These are phyloP conservation scores for Leiothrix lutea DNA, from an alignment of 2,113 vertebrate species.

Conservation along the genomic window DNA sequence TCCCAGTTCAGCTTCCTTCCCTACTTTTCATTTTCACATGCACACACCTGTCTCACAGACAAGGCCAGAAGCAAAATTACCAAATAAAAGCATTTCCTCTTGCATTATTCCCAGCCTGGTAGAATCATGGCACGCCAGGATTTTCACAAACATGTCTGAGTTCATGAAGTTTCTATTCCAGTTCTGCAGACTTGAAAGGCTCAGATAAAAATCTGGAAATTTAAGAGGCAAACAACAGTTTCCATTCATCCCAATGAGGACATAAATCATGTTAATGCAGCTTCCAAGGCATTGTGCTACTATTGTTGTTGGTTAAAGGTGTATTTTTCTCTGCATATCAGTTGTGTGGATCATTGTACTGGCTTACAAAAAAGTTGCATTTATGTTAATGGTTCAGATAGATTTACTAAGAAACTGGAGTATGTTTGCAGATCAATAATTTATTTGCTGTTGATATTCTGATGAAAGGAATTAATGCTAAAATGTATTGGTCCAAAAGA, in stretches of 20 bases:
- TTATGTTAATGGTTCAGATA: neutral
- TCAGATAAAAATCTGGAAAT: neutral
- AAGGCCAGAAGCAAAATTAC: neutral
- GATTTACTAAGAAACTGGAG: neutral
- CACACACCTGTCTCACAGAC: neutral
- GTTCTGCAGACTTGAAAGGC: neutral
- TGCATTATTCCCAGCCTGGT: neutral
- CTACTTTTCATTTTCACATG: neutral
- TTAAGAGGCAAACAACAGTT: neutral
- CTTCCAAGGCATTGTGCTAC: neutral
- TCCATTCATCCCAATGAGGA: neutral
- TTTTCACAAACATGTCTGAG: neutral
- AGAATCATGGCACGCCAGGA: neutral
- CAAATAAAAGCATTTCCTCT: neutral
- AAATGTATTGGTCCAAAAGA: neutral
- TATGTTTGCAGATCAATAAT: neutral
- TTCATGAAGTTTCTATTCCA: neutral
- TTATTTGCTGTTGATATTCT: neutral
- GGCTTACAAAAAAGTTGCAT: neutral
- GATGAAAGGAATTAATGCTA: neutral
- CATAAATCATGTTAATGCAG: neutral
- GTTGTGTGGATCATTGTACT: neutral
- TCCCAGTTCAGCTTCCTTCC: neutral
- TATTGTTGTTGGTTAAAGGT: neutral
- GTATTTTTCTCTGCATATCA: neutral